Evolutionary conservation across 2,797 vertebrate genomes (phyloP).

Genomic region (Muscicapa striata): DNA sequence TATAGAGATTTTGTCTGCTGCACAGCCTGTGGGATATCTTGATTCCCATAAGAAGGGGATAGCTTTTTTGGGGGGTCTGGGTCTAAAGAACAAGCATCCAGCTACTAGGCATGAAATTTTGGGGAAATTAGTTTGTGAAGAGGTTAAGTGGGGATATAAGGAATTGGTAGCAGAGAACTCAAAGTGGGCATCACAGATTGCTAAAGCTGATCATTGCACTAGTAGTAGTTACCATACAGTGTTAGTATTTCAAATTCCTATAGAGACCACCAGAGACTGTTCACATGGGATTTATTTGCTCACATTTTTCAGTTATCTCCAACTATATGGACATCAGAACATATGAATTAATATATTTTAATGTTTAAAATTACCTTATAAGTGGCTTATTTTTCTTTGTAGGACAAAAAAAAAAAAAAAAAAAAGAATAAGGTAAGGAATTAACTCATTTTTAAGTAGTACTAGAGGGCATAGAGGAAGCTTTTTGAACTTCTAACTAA

Average conservation of each 20-base stretch:
- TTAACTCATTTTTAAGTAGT: neutral
- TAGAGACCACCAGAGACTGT: neutral
- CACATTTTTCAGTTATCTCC: neutral
- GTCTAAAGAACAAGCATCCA: neutral
- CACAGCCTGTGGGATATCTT: neutral
- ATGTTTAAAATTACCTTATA: neutral
- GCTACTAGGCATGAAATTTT: rapidly evolving
- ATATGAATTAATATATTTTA: neutral
- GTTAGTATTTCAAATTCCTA: neutral
- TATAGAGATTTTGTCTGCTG: neutral
- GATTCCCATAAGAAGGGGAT: neutral
- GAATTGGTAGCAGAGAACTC: neutral
- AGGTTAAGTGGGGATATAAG: neutral
- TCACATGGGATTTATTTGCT: neutral
- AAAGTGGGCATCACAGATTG: neutral
- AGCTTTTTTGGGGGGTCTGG: neutral
- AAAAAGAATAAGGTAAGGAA: neutral
- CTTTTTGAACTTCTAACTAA: neutral
- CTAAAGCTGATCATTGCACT: neutral
- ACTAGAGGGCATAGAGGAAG: neutral
- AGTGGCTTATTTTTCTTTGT: neutral
- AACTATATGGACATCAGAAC: neutral
- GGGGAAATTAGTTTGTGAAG: neutral
- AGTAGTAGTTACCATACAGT: neutral
- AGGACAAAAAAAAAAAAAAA: neutral